Conservation (phyloP, 2,797 vertebrate genomes). For the Peromyscus nudipes region DNA sequence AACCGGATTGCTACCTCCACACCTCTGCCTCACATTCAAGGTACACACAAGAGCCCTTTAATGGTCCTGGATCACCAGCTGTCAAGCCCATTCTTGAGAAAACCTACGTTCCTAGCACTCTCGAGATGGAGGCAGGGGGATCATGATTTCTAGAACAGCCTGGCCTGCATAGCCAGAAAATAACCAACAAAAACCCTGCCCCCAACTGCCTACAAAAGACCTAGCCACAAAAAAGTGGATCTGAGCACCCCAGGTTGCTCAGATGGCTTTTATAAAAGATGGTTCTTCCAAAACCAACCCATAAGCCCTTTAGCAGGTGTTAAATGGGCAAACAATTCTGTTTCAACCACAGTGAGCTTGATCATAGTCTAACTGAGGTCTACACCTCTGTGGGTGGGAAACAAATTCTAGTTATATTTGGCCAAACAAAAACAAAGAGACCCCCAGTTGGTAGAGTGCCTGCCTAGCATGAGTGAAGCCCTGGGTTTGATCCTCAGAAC, state of each 20-base stretch:
- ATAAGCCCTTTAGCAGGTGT: not conserved
- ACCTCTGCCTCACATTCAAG: not conserved
- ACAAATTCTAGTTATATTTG: not conserved
- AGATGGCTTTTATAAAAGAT: not conserved
- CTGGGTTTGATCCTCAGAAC: not conserved
- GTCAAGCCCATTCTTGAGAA: not conserved
- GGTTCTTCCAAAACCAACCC: no score
- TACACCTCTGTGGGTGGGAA: not conserved
- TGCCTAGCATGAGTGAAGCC: not conserved
- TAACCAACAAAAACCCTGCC: not conserved
- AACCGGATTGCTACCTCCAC: not conserved
- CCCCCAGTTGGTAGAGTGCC: not conserved
- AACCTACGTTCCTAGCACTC: not conserved
- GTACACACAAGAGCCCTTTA: not conserved
- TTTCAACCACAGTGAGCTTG: not conserved
- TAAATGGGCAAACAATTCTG: not conserved
- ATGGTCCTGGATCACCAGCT: not conserved
- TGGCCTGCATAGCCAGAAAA: not conserved
- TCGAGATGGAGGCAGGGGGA: not conserved
- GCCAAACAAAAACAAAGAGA: not conserved
- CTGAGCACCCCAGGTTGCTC: fast-evolving
- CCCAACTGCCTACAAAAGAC: not conserved
- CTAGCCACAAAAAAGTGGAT: not conserved
- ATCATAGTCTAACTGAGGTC: not conserved
- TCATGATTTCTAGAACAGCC: not conserved